phyloP scores from a whole-genome alignment of 2,888 invertebrate species.

The Heliconius erato region DNA sequence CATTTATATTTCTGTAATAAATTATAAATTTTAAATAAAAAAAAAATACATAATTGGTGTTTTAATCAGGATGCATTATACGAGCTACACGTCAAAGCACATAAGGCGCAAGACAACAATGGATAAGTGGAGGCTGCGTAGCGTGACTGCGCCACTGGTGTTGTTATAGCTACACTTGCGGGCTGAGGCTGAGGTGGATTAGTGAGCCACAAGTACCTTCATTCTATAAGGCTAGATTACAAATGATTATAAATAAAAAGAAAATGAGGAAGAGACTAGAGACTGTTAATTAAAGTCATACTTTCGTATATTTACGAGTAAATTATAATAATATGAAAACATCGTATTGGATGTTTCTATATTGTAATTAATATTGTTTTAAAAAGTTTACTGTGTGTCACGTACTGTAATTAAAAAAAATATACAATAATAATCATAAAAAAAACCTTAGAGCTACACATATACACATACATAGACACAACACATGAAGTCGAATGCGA shows the following conservation, averaged over 20 bases:
- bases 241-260: neutral
- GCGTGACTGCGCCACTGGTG: constrained; percentile 63
- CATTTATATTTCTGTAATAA: neutral
- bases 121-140: constrained; percentile 55
- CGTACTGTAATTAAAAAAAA: neutral
- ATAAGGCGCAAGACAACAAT: constrained; percentile 53
- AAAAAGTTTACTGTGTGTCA: neutral
- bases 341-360: neutral
- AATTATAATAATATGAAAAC: neutral
- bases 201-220: constrained; percentile 11
- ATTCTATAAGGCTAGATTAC: neutral
- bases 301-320: neutral
- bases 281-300: neutral
- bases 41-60: constrained; percentile 11
- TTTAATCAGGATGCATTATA: constrained; percentile 11
- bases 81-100: constrained; percentile 21
- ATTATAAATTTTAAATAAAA: neutral
- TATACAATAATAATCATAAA: neutral
- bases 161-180: constrained; percentile 63
- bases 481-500: constrained; percentile 12
- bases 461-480: constrained; percentile 8
- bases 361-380: neutral
- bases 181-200: constrained; percentile 31
- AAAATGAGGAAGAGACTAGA: neutral
- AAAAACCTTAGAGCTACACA: neutral